Percentiles rank a stretch among this genome's conserved stretches.
These are phyloP conservation scores for Squalus acanthias DNA, from an alignment of 2,797 vertebrate species.

Conservation along the genomic window DNA sequence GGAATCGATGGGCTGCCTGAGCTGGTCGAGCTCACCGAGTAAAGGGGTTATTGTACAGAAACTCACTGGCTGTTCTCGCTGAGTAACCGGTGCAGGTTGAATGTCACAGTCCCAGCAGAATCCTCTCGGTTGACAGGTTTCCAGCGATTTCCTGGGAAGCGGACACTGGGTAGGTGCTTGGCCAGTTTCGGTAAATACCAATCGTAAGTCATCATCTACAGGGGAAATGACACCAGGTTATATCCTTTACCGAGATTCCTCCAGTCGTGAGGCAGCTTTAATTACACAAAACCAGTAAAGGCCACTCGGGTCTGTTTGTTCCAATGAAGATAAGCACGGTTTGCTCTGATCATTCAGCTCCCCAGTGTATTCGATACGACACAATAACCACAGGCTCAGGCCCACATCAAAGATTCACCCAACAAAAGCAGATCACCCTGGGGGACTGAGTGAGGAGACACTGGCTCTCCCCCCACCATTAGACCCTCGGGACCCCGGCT, in stretches of 20 bases:
- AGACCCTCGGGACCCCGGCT: too few relatives aligned
- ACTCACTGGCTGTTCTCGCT: conserved; percentile 82
- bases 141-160: conserved; percentile 81
- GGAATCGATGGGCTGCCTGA: too few relatives aligned
- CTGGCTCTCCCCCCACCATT: not conserved
- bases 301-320: not conserved
- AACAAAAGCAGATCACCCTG: not conserved
- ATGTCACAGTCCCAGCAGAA: conserved; percentile 67
- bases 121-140: conserved; percentile 64
- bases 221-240: not conserved
- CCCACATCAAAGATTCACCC: not conserved
- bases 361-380: not conserved
- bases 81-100: conserved; percentile 85
- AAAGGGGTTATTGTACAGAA: conserved; percentile 37
- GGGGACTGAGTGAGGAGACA: not conserved
- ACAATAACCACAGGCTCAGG: not conserved
- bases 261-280: not conserved
- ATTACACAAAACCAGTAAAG: conserved; percentile 23
- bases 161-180: conserved; percentile 72
- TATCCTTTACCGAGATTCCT: not conserved
- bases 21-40: not conserved
- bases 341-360: not conserved
- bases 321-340: too few relatives aligned
- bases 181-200: conserved; percentile 90
- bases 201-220: conserved; percentile 91